These are phyloP conservation scores for Polylopha cassiicola DNA, from an alignment of 2,888 invertebrate species.

Conservation along the genomic window DNA sequence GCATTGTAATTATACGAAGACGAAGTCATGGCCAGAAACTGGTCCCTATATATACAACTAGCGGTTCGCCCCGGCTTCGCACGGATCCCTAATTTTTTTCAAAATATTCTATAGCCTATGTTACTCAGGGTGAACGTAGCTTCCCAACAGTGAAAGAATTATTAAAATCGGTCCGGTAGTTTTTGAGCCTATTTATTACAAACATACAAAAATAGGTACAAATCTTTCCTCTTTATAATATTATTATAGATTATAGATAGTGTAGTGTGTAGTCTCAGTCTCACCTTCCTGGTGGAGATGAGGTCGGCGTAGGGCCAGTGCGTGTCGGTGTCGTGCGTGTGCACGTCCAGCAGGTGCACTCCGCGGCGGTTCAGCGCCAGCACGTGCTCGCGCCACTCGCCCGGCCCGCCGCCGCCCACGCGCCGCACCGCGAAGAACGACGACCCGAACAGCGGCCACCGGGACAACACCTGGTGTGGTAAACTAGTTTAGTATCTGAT, in stretches of 20 bases:
- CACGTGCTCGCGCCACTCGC: conserved; percentile 90
- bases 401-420: conserved; percentile 84
- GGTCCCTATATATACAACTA: no score
- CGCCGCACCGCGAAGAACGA: conserved; percentile 98
- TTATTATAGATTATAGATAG: neutral
- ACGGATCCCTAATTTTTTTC: no score
- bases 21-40: no score
- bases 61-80: no score
- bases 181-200: no score
- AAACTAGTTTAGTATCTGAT: conserved; percentile 47
- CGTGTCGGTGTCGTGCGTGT: conserved; percentile 94
- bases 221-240: no score
- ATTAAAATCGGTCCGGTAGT: no score
- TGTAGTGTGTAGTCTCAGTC: neutral
- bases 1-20: no score
- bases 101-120: no score
- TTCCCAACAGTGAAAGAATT: no score
- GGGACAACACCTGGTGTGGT: conserved; percentile 85
- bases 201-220: no score
- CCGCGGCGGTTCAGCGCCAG: conserved; percentile 95
- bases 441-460: conserved; percentile 98
- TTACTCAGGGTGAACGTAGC: no score
- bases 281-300: conserved; percentile 93
- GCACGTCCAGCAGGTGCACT: conserved; percentile 94
- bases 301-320: conserved; percentile 97